Base-by-base conservation (phyloP, 2,113 vertebrate genomes). In the Vombatus ursinus region DNA sequence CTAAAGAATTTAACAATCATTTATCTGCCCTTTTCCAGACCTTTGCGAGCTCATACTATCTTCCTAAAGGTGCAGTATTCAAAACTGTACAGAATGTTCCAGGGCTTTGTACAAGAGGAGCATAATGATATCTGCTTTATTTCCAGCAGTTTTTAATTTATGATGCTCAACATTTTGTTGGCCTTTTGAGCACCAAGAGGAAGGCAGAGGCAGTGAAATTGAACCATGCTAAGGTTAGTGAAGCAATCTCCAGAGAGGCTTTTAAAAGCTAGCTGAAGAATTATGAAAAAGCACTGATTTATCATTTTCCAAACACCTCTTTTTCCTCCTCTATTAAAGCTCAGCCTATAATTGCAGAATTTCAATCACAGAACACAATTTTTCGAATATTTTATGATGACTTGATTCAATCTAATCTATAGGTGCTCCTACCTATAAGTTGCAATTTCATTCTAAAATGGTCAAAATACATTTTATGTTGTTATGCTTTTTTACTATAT, bases 101-200 rank as follows among this genome's bases (percentile, higher is more conserved):
- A 93, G 54, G 26, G 12, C 22, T 89, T 95, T 6, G 50, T 28
- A 50, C 77, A 96, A 94, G 89, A 52, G 9, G 49, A 24, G 22
- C 19, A 50, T 90, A 61, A 50, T 49, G 50, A 44, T 52, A 95
- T 96, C 93, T 96, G 61, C 93, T 92, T 91, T 97, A 95, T 90
- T 94, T 92, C n/a, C 3, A 91, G 9, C 91, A 92, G 52, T 95
- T 4, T 52, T 93, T 44, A 91, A 92, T 84, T 84, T 26, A 31
- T 92, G 52, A 22, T 52, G 31, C 8, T 90, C 28, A 96, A 9
- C 89, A 92, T 54, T 77, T 95, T 91, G 68, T 91, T 92, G 28
- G 25, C 8, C 52, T 93, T 91, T 95, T 89, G 48, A 57, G 3
- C 31, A 89, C 31, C 8, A 95, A 52, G 52, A 96, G 94, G 48